These are phyloP conservation scores for Pasiphila rectangulata DNA, from an alignment of 2,888 invertebrate genomes.

Conservation along the genomic window DNA sequence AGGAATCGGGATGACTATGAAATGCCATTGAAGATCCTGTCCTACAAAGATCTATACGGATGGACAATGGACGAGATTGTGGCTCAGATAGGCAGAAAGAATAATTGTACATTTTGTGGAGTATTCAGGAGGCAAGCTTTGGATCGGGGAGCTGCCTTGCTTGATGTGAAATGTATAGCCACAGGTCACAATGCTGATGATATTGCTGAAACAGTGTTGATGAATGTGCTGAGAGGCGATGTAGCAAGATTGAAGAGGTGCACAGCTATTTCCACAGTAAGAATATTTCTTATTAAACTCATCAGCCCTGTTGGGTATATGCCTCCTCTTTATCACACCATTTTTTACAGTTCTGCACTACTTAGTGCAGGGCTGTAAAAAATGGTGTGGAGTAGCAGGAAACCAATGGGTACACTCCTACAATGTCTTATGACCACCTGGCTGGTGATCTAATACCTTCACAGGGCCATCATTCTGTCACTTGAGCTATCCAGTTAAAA, in stretches of 20 bases:
- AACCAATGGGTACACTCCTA: too few species aligned
- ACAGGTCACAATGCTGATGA: conserved; percentile 99
- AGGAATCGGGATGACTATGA: conserved; percentile 96
- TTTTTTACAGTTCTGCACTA: too few species aligned
- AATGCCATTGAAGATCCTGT: conserved; percentile 95
- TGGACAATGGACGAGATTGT: conserved; percentile 99
- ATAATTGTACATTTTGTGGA: conserved; percentile 98
- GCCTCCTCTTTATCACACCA: too few species aligned
- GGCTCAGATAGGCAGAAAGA: conserved; percentile 89
- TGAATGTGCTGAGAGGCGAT: conserved; percentile 98
- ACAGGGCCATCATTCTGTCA: too few species aligned
- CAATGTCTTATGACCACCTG: too few species aligned
- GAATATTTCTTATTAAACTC: conserved; percentile 25
- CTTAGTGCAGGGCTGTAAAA: too few species aligned
- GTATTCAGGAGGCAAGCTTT: conserved; percentile 97
- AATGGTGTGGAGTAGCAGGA: too few species aligned
- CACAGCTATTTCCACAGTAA: conserved; percentile 93
- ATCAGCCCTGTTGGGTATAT: not conserved
- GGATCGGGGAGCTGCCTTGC: conserved; percentile 94
- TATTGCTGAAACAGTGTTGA: conserved; percentile 98
- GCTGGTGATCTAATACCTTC: too few species aligned
- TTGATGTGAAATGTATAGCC: conserved; percentile 95
- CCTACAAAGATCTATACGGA: conserved; percentile 98
- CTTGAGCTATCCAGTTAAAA: too few species aligned
- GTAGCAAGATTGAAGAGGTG: conserved; percentile 95